Conservation (phyloP, 2,113 vertebrate genomes). For the Zosterops lateralis region DNA sequence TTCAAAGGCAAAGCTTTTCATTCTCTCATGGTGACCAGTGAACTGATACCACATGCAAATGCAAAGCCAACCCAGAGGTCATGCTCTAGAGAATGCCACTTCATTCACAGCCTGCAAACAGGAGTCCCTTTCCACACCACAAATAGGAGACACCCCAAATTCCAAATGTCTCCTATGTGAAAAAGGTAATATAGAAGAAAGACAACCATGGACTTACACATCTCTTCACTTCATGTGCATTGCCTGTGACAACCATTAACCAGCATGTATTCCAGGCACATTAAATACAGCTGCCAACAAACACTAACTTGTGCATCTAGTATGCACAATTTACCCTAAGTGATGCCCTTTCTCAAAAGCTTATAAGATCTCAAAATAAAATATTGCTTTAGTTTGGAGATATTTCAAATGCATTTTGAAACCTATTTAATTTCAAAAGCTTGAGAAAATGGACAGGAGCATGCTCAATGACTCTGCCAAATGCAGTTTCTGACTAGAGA, state of each 20-base stretch:
- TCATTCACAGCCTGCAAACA: background rate
- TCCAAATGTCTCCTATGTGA: background rate
- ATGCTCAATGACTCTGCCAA: rapidly evolving
- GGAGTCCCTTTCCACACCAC: background rate
- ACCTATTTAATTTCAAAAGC: background rate
- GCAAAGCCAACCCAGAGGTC: background rate
- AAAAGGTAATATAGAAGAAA: background rate
- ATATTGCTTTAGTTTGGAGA: background rate
- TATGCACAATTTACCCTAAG: background rate
- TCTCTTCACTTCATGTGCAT: background rate
- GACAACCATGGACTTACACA: background rate
- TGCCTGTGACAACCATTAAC: background rate
- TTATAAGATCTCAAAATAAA: background rate
- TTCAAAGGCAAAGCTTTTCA: background rate
- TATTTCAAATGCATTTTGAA: background rate
- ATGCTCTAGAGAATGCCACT: background rate
- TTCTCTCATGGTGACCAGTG: background rate
- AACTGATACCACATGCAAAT: background rate
- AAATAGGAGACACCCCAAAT: background rate
- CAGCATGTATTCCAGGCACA: background rate
- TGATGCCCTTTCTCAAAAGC: background rate
- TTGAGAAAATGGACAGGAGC: background rate
- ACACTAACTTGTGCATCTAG: background rate
- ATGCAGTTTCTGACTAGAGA: background rate
- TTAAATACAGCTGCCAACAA: background rate